Conservation (phyloP, 2,113 vertebrate genomes). For the Puma concolor region DNA sequence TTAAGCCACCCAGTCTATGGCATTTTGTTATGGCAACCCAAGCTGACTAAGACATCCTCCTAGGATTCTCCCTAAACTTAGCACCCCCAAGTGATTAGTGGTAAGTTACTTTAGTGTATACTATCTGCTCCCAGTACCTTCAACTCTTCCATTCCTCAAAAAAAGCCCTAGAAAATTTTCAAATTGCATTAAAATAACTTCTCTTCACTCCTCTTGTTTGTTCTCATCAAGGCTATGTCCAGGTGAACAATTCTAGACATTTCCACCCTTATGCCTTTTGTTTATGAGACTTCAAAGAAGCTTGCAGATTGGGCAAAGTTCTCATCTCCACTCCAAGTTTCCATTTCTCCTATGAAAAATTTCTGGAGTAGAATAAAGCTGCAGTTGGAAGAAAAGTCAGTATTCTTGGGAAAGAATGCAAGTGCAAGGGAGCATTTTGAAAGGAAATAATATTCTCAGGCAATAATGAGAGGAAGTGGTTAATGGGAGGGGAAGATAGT, state of each 20-base stretch:
- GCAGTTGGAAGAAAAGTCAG: not conserved
- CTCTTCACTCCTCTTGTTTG: not conserved
- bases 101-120: not conserved
- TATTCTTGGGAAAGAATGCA: not conserved
- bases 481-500: not conserved
- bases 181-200: constrained; percentile 47
- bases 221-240: constrained; percentile 12
- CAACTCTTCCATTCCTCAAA: not conserved
- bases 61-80: not conserved
- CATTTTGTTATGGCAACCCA: constrained; percentile 28
- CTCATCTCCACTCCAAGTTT: constrained; percentile 5
- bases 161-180: constrained; percentile 20
- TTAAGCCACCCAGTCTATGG: not conserved
- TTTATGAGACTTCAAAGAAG: not conserved
- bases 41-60: not conserved
- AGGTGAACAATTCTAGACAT: constrained; percentile 40
- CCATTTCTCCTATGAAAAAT: not conserved
- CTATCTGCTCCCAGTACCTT: not conserved
- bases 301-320: not conserved
- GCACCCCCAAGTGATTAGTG: not conserved
- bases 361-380: not conserved
- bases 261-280: not conserved
- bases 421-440: not conserved
- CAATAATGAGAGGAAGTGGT: not conserved
- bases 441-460: constrained; percentile 6